Base-by-base conservation (phyloP, 2,113 vertebrate genomes). In the Zingel zingel region DNA sequence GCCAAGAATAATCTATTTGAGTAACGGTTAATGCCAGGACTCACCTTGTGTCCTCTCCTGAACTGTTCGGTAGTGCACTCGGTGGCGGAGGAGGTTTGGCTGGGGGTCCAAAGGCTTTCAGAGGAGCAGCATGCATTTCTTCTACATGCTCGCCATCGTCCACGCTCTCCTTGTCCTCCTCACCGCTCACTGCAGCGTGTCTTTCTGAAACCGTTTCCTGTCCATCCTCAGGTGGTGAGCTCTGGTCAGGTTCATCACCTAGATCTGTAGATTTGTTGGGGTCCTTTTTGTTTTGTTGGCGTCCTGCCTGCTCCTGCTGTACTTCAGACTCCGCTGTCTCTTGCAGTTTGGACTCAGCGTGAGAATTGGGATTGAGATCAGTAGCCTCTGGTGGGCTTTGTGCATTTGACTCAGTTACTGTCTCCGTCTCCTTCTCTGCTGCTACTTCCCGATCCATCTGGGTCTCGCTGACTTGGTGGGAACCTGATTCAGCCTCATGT, bases 71-170 rank as follows among this genome's bases (percentile, higher is more conserved):
- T 6, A 50, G 53, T 30, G 74, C 10, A 12, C 36, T 53, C 0
- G 95, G 94, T 7, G 94, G 94, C 0, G 94, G 95, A 15, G 95
- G 95, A 0, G 94, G 94, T 69, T 94, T 91, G 7, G 82, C 59
- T 0, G 95, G 95, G 19, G 95, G 95, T 45, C 91, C 91, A 3
- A 80, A 83, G 11, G 62, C 23, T 50, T 75, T 58, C 16, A 48
- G 59, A 36, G 84, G 25, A 9, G 61, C 48, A 16, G 62, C 67
- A 2, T 23, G 66, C 1, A 19, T 33, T 53, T 87, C 86, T 56
- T 39, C 83, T 12, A 5, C 65, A 0, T 61, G 74, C 25, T 72
- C 59, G 36, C 14, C 5, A 12, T 71, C 33, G 0, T 83, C 76
- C 47, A 62, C 15, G 1, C 48, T 50, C n/a, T 74, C 59, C 15